Evolutionary conservation across 2,888 invertebrate genomes (phyloP).

Genomic region (Lasioglossum malachurum): DNA sequence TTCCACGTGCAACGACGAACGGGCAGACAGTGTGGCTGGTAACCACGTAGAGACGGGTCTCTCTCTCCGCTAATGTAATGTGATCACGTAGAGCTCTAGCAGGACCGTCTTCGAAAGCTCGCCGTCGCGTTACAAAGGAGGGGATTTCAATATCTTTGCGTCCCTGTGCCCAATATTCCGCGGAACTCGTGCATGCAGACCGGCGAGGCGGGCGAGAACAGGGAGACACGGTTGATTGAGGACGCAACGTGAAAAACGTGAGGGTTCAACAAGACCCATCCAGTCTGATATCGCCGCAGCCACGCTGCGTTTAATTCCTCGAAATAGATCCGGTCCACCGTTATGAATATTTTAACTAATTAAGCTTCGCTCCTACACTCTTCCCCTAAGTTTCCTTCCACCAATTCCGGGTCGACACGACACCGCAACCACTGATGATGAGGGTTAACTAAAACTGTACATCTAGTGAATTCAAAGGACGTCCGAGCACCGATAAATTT

Average conservation of each 20-base stretch:
- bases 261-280: background rate
- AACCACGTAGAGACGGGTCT: constrained; percentile 14
- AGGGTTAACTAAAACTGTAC: too few species aligned
- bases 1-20: background rate
- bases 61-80: constrained; percentile 53
- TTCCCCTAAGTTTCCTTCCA: too few species aligned
- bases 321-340: background rate
- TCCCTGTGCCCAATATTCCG: constrained; percentile 55
- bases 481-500: background rate
- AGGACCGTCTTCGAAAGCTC: constrained; percentile 40
- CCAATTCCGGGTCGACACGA: too few species aligned
- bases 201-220: constrained; percentile 1
- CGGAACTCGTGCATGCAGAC: constrained; percentile 58
- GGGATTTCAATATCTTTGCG: constrained; percentile 64
- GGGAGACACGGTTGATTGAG: constrained; percentile 22
- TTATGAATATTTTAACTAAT: too few species aligned
- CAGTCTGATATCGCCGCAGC: background rate
- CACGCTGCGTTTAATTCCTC: background rate
- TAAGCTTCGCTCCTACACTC: too few species aligned
- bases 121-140: constrained; percentile 52
- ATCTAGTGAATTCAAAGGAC: too few species aligned
- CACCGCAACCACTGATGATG: too few species aligned
- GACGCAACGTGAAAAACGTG: constrained; percentile 15
- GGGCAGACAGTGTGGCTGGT: background rate
- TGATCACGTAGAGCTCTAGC: constrained; percentile 58